Evolutionary conservation across 2,797 vertebrate species (phyloP).

Genomic region (Champsocephalus gunnari): DNA sequence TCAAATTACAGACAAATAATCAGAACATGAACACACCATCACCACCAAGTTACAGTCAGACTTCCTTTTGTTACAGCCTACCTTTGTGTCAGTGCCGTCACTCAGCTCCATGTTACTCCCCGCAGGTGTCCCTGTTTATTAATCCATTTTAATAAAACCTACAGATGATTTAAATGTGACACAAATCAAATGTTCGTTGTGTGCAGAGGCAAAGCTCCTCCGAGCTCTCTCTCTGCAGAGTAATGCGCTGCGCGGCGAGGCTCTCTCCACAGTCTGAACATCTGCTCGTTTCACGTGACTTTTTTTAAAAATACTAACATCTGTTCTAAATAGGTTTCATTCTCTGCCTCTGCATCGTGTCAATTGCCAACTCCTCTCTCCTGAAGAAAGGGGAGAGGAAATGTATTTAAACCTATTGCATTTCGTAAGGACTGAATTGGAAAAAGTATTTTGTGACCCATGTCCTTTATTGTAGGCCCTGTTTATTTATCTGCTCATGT

Average conservation of each 20-base stretch:
- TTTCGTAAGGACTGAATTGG: constrained; percentile 36
- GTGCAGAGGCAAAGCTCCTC: constrained; percentile 41
- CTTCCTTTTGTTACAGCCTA: constrained; percentile 23
- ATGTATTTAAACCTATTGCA: constrained; percentile 55
- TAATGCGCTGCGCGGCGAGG: constrained; percentile 81
- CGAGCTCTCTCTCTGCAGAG: constrained; percentile 69
- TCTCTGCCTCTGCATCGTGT: constrained; percentile 91
- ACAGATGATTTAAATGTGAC: background rate
- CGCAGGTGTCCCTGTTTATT: constrained; percentile 40
- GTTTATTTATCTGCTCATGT: constrained; percentile 23
- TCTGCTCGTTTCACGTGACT: constrained; percentile 96
- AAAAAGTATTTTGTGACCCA: constrained; percentile 4
- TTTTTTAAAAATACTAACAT: constrained; percentile 90
- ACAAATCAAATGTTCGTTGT: constrained; percentile 1
- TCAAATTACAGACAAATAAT: constrained; percentile 27
- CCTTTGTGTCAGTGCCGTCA: constrained; percentile 48
- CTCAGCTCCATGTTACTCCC: constrained; percentile 8
- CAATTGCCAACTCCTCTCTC: constrained; percentile 86
- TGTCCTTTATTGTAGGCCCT: background rate
- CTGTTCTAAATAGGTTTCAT: constrained; percentile 95
- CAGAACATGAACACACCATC: background rate
- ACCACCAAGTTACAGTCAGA: background rate
- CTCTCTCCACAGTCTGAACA: constrained; percentile 86
- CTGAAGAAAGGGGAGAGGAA: constrained; percentile 61
- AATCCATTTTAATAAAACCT: constrained; percentile 54